Percentiles rank a stretch among this genome's conserved stretches.
Conservation (phyloP, 2,797 vertebrate genomes). For the Hipposideros larvatus region DNA sequence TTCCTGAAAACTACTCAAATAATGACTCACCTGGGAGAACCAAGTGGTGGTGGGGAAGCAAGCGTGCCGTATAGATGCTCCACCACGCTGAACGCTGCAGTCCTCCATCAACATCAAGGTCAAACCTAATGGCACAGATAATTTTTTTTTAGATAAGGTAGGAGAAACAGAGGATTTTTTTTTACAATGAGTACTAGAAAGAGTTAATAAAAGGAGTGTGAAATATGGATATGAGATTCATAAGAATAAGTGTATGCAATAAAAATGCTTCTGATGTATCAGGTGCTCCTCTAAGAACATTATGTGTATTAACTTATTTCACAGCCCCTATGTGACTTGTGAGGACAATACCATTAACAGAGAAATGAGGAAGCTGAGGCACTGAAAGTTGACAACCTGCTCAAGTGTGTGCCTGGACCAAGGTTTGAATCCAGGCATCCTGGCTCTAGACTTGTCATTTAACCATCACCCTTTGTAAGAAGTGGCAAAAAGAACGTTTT, state of each 20-base stretch:
- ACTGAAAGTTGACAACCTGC: neutral
- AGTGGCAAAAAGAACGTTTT: neutral
- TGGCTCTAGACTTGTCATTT: neutral
- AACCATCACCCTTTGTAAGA: neutral
- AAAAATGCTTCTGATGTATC: neutral
- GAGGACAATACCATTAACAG: neutral
- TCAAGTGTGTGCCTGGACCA: neutral
- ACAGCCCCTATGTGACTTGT: neutral
- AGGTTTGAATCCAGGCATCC: neutral
- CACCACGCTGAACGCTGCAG: neutral
- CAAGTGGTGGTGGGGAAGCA: accelerated
- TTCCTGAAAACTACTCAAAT: neutral
- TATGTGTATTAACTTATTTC: neutral
- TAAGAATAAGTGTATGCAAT: neutral
- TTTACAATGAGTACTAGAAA: neutral
- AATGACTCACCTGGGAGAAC: neutral
- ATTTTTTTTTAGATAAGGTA: neutral
- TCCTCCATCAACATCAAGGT: neutral
- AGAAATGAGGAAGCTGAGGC: neutral
- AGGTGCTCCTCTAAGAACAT: neutral
- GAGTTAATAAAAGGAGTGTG: neutral
- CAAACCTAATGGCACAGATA: neutral
- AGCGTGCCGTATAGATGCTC: neutral
- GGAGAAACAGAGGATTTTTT: neutral
- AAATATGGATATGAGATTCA: neutral